Evolutionary conservation across 2,113 vertebrate species (phyloP).

Genomic region (Lamprologus lemairii): DNA sequence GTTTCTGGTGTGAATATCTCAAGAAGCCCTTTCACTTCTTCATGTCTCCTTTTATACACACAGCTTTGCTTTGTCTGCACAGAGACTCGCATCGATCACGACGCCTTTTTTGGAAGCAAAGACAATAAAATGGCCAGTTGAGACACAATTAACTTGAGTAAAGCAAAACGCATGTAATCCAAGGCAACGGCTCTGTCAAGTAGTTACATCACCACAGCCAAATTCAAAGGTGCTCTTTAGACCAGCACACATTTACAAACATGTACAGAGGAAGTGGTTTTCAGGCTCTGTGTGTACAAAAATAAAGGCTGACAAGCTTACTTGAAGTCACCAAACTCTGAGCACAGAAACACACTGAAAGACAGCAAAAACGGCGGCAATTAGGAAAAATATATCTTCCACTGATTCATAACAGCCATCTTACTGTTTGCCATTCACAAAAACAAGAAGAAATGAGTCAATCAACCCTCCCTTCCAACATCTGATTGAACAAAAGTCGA

Average conservation of each 20-base stretch:
- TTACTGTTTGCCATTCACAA: not conserved
- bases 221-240: not conserved
- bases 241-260: not conserved
- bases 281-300: not conserved
- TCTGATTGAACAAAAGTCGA: not conserved
- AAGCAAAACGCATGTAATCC: not conserved
- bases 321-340: not conserved
- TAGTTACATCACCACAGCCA: not conserved
- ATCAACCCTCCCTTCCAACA: not conserved
- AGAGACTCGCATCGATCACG: not conserved
- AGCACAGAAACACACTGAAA: not conserved
- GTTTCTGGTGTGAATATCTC: not conserved
- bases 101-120: not conserved
- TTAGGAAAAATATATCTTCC: not conserved
- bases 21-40: not conserved
- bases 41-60: not conserved
- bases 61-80: not conserved
- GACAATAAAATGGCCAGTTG: not conserved
- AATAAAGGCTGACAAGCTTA: slow-evolving; percentile 8
- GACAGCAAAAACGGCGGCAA: accelerated
- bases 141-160: not conserved
- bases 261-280: slow-evolving; percentile 52
- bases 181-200: not conserved
- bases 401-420: not conserved
- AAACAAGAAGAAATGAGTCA: not conserved